phyloP scores from a whole-genome alignment of 2,113 vertebrate species.

The Hyperoodon ampullatus region DNA sequence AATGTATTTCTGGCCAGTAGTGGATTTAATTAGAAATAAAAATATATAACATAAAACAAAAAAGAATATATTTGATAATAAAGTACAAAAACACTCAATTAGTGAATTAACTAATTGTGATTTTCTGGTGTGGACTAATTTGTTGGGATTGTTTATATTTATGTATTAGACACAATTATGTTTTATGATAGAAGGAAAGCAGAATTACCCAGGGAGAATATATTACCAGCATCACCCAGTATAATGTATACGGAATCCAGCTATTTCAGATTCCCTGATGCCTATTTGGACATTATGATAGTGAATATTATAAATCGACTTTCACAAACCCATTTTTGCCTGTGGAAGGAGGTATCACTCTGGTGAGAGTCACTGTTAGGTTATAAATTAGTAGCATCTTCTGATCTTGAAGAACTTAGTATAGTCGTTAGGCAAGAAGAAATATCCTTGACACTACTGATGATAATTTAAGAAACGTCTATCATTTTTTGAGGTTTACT shows the following conservation, averaged over 20 bases:
- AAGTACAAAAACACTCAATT: not conserved
- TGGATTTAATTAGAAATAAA: slow-evolving; percentile 8
- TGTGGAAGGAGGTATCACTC: not conserved
- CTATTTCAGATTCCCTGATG: not conserved
- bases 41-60: not conserved
- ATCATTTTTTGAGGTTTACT: not conserved
- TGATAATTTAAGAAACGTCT: not conserved
- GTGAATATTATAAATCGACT: not conserved
- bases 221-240: not conserved
- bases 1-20: not conserved
- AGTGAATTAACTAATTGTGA: not conserved
- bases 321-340: not conserved
- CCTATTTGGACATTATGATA: not conserved
- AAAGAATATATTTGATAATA: not conserved
- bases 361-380: not conserved
- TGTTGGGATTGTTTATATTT: not conserved
- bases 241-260: not conserved
- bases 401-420: not conserved
- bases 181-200: not conserved
- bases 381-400: not conserved
- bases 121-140: not conserved
- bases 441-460: not conserved
- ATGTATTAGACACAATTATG: not conserved
- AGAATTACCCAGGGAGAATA: slow-evolving; percentile 21
- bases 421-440: not conserved